phyloP scores from a whole-genome alignment of 2,113 vertebrate genomes.

The Origma solitaria region DNA sequence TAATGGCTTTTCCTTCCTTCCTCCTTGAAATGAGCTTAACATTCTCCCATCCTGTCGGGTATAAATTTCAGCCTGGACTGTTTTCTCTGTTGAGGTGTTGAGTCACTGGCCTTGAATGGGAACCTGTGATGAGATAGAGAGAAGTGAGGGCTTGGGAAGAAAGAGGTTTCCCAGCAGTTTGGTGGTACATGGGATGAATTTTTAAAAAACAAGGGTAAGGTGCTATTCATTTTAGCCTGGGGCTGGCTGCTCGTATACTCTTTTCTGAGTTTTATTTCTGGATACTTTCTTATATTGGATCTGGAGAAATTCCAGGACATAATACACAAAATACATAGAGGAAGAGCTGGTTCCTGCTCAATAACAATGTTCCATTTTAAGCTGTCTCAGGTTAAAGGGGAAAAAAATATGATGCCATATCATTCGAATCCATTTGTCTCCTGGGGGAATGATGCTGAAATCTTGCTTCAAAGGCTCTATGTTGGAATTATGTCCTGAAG shows the following conservation, averaged over 20 bases:
- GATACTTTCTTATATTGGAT: not conserved
- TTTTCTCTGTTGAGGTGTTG: slow-evolving; percentile 40
- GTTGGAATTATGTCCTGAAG: not conserved
- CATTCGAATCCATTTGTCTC: not conserved
- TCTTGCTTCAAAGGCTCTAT: not conserved
- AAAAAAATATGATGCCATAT: not conserved
- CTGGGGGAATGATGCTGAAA: not conserved
- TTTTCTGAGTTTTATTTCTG: slow-evolving; percentile 16
- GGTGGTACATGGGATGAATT: not conserved
- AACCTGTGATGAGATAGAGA: not conserved
- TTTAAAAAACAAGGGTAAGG: not conserved
- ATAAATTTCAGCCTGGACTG: slow-evolving; percentile 28
- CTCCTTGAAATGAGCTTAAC: slow-evolving; percentile 35
- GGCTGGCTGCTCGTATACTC: not conserved
- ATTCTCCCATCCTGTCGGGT: slow-evolving; percentile 52
- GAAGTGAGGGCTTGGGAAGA: not conserved
- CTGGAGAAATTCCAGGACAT: slow-evolving; percentile 21
- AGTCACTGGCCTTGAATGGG: slow-evolving; percentile 25
- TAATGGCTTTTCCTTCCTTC: slow-evolving; percentile 64
- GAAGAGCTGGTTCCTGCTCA: slow-evolving; percentile 30
- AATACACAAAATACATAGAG: not conserved
- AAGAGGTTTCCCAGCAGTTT: slow-evolving; percentile 2
- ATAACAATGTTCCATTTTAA: slow-evolving; percentile 26
- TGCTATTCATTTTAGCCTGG: not conserved
- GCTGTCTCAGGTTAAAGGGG: not conserved